Evolutionary conservation across 2,888 invertebrate genomes (phyloP).

Genomic region (Tortricodes alternella): DNA sequence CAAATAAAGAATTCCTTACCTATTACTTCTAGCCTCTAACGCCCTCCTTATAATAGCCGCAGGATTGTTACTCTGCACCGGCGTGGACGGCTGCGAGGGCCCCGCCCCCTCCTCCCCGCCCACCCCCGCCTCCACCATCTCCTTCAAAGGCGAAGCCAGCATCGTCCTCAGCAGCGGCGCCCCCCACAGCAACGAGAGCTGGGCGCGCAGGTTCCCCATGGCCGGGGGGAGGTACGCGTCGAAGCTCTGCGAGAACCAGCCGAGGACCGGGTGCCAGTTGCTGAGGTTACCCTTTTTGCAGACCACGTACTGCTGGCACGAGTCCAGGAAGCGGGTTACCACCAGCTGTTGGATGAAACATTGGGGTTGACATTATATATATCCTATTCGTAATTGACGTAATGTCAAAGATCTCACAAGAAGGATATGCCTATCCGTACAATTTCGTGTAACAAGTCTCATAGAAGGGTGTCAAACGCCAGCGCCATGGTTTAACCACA

Average conservation of each 20-base stretch:
- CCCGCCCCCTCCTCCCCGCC: constrained; percentile 73
- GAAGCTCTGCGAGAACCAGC: constrained; percentile 94
- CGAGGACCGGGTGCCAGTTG: constrained; percentile 98
- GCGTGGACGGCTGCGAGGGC: constrained; percentile 79
- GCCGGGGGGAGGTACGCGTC: constrained; percentile 87
- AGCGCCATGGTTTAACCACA: too few species aligned
- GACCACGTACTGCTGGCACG: constrained; percentile 95
- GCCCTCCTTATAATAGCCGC: constrained; percentile 75
- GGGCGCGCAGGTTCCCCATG: constrained; percentile 85
- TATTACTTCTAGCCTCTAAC: constrained; percentile 78
- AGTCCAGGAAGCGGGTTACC: constrained; percentile 92
- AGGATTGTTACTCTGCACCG: constrained; percentile 68
- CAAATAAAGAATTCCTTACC: too few species aligned
- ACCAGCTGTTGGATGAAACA: constrained; percentile 84
- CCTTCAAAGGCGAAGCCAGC: constrained; percentile 70
- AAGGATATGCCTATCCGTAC: too few species aligned
- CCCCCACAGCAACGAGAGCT: constrained; percentile 89
- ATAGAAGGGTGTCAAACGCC: too few species aligned
- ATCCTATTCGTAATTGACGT: too few species aligned
- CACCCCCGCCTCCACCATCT: constrained; percentile 78
- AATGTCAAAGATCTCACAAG: too few species aligned
- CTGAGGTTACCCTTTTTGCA: constrained; percentile 95
- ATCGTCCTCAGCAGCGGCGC: constrained; percentile 68
- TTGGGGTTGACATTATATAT: background rate
- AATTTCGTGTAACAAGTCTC: too few species aligned